phyloP scores from a whole-genome alignment of 2,113 vertebrate genomes.

The Etheostoma cragini region DNA sequence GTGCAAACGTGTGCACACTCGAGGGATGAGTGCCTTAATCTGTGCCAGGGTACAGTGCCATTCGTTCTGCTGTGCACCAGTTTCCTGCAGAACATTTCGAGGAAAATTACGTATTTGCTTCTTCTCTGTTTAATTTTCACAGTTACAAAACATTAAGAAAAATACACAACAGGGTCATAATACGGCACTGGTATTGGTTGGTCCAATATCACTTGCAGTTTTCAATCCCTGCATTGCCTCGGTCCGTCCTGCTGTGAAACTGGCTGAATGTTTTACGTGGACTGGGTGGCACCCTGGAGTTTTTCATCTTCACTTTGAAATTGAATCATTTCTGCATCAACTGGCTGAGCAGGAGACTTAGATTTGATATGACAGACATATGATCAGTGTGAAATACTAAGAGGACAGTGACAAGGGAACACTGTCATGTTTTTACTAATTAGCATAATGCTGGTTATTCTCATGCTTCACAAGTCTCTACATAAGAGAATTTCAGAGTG shows the following conservation, averaged over 20 bases:
- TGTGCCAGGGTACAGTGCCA: neutral
- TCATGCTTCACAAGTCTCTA: neutral
- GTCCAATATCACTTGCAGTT: constrained; percentile 1
- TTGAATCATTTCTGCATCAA: constrained; percentile 39
- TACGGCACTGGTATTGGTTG: constrained; percentile 4
- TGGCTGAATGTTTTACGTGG: constrained; percentile 34
- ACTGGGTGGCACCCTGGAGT: constrained; percentile 47
- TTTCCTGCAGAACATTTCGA: constrained; percentile 59
- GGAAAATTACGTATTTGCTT: constrained; percentile 16
- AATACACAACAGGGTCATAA: constrained; percentile 2
- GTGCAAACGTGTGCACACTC: neutral
- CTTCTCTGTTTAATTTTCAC: constrained; percentile 27
- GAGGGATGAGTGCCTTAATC: neutral
- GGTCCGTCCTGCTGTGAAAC: constrained; percentile 60
- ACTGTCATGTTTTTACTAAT: constrained; percentile 3
- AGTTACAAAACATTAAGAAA: constrained; percentile 2
- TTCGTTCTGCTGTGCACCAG: constrained; percentile 31
- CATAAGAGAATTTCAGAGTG: neutral
- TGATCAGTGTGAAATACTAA: neutral
- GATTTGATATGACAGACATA: constrained; percentile 16
- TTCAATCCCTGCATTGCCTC: constrained; percentile 12
- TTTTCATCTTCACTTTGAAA: constrained; percentile 76
- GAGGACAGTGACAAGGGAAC: constrained; percentile 1
- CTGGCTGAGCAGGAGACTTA: constrained; percentile 12
- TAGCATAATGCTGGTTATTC: constrained; percentile 27